These are phyloP conservation scores for Pyxicephalus adspersus DNA, from an alignment of 2,113 vertebrate species.

Conservation along the genomic window DNA sequence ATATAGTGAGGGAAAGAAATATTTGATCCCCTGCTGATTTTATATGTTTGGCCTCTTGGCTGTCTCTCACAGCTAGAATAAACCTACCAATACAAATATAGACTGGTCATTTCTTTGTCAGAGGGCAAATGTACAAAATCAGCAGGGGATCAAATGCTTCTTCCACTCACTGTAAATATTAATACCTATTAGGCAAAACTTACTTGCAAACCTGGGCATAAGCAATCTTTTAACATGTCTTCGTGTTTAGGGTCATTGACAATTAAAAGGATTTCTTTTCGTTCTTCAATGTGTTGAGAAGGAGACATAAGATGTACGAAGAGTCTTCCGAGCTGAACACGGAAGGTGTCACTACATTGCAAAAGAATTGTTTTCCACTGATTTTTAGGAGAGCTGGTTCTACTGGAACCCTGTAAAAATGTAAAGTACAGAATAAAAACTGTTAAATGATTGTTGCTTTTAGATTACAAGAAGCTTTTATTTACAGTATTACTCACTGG, in stretches of 20 bases:
- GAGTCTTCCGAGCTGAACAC: constrained; percentile 87
- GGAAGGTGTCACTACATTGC: constrained; percentile 89
- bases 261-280: constrained; percentile 86
- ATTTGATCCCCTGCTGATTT: no score
- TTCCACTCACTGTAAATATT: neutral
- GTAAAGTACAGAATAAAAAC: neutral
- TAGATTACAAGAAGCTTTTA: no score
- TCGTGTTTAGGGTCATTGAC: constrained; percentile 80
- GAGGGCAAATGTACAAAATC: no score
- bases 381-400: constrained; percentile 77
- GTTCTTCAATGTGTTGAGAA: constrained; percentile 73
- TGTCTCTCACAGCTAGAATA: no score
- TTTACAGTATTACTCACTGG: no score
- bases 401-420: constrained; percentile 66
- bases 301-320: constrained; percentile 89
- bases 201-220: constrained; percentile 87
- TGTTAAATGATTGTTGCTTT: no score
- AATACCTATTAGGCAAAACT: constrained; percentile 48
- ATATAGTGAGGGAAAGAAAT: no score
- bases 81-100: neutral
- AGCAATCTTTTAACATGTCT: constrained; percentile 91
- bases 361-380: constrained; percentile 89
- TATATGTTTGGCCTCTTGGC: no score
- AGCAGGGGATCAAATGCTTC: no score
- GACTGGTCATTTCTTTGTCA: no score